phyloP scores from a whole-genome alignment of 1,140 invertebrate species.

The Procambarus virginalis region DNA sequence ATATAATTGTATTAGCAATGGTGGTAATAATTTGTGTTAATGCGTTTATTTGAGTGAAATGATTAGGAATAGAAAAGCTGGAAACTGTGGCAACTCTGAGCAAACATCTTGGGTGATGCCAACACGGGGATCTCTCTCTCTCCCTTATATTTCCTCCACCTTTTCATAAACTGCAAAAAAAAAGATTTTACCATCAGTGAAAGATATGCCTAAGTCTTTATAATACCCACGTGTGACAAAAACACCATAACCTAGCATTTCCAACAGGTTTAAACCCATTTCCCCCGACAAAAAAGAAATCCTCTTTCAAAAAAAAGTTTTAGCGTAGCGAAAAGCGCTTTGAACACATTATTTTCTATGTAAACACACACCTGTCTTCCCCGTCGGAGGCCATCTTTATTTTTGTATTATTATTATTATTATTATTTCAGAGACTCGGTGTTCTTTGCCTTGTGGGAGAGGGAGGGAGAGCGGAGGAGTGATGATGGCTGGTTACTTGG shows the following conservation, averaged over 20 bases:
- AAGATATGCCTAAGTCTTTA: too few species aligned
- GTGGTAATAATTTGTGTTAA: not conserved
- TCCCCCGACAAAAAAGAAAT: not conserved
- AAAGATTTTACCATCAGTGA: too few species aligned
- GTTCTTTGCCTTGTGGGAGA: not conserved
- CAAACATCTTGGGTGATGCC: slow-evolving; percentile 23
- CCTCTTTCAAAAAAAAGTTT: too few species aligned
- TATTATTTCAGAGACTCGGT: not conserved
- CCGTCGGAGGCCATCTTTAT: not conserved
- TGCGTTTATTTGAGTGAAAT: not conserved
- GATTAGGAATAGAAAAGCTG: not conserved
- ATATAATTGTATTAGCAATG: too few species aligned
- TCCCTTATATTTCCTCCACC: too few species aligned
- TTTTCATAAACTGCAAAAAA: too few species aligned
- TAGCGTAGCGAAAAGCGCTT: not conserved
- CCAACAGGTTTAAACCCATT: not conserved
- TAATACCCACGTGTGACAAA: too few species aligned
- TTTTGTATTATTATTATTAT: not conserved
- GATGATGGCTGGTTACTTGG: not conserved
- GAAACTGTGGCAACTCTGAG: slow-evolving; percentile 7
- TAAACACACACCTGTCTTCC: not conserved
- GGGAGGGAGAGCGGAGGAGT: not conserved
- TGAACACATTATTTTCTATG: slow-evolving; percentile 15
- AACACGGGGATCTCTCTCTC: not conserved
- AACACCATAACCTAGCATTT: not conserved